Percentiles rank a stretch among this genome's conserved stretches.
phyloP scores from a whole-genome alignment of 2,797 vertebrate genomes.

The Pitangus sulphuratus region DNA sequence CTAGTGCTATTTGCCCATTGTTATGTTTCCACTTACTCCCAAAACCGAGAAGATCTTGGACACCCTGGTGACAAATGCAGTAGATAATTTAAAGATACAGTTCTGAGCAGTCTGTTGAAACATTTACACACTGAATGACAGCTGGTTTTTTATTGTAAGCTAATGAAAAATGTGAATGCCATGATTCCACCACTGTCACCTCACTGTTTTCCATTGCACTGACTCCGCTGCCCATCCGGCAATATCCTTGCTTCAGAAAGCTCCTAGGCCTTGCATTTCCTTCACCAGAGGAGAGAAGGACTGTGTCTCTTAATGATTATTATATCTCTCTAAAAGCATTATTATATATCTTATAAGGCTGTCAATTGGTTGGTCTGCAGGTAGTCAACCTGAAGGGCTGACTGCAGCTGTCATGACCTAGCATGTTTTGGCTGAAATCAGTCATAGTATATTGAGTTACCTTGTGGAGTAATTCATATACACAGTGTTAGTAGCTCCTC shows the following conservation, averaged over 20 bases:
- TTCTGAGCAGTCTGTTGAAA: not conserved
- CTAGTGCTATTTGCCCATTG: not conserved
- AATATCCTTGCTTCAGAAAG: not conserved
- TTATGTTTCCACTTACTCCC: not conserved
- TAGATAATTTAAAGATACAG: not conserved
- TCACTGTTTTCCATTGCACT: not conserved
- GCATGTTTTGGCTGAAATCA: not conserved
- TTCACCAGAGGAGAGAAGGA: not conserved
- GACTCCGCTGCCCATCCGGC: not conserved
- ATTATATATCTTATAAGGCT: not conserved
- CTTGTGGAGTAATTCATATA: not conserved
- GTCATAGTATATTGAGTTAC: not conserved
- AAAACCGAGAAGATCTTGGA: not conserved
- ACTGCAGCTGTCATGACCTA: not conserved
- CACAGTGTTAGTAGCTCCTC: not conserved
- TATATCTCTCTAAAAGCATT: not conserved
- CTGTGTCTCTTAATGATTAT: not conserved
- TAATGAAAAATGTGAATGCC: rapidly evolving
- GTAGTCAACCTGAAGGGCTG: not conserved
- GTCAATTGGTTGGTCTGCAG: not conserved
- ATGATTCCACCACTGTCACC: not conserved
- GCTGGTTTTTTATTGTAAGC: not conserved
- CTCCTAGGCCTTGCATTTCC: not conserved
- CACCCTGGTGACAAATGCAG: not conserved
- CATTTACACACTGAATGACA: not conserved